A percentile compares a stretch with the other conserved stretches of the same genome.
phyloP scores from a whole-genome alignment of 1,140 invertebrate genomes.

The Camponotus floridanus region DNA sequence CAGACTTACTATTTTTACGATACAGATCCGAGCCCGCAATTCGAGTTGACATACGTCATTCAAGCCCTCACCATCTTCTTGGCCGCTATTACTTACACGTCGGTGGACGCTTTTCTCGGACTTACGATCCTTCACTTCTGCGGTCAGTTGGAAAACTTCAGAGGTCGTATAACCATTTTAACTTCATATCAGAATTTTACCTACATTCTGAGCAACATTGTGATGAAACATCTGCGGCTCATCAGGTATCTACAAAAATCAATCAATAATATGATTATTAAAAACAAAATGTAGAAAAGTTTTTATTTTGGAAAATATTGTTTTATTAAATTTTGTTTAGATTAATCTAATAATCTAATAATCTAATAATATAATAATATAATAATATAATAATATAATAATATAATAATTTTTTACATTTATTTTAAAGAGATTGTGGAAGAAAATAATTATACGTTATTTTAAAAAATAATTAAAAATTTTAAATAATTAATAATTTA shows the following conservation, averaged over 20 bases:
- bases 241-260: constrained; percentile 36
- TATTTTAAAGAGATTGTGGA: not conserved
- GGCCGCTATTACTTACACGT: constrained; percentile 29
- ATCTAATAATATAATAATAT: not conserved
- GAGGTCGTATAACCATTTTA: not conserved
- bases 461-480: not conserved
- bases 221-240: constrained; percentile 28
- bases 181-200: constrained; percentile 10
- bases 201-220: not conserved
- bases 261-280: not conserved
- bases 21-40: constrained; percentile 20
- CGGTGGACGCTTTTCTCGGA: constrained; percentile 41
- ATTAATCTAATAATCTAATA: not conserved
- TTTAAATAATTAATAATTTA: not conserved
- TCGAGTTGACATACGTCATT: constrained; percentile 30
- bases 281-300: not conserved
- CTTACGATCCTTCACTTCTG: constrained; percentile 31
- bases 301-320: not conserved
- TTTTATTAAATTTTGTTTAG: not conserved
- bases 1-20: constrained; percentile 48
- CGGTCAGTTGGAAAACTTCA: constrained; percentile 51
- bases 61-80: constrained; percentile 41
- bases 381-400: not conserved
- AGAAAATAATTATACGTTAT: not conserved
- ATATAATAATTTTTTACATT: not conserved